Evolutionary conservation across 2,888 invertebrate genomes (phyloP), one percentile per base, ranked within the genome.

Genomic region (Eupithecia pulchellata): DNA sequence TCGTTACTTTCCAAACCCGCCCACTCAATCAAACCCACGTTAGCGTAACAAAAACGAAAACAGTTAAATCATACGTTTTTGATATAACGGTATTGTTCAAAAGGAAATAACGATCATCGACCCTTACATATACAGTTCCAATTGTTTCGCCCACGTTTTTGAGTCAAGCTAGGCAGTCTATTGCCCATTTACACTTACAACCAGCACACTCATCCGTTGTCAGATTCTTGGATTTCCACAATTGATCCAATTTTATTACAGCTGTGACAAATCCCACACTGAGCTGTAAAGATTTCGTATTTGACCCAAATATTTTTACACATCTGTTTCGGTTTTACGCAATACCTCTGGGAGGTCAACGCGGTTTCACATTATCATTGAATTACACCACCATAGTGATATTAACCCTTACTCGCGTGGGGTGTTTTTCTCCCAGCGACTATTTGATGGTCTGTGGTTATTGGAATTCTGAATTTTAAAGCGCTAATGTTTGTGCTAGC

Each of bases 41-140:
- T 60, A 25, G 27, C 30, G 47, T 30, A 20, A 39, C 47, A 52
- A 52, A n/a, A 34, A 64, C 25, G 42, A 42, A 32, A 30, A 47
- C 47, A 30, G 47, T 52, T 64, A 52, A 64, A 29, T 13, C 60
- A 29, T 25, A 47, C 17, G 32, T 60, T 52, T 69, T 65, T 57
- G 65, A 61, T 66, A 66, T 70, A 36, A 68, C 55, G 64, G 47
- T 64, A 68, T 68, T 74, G 72, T 74, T 71, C 55, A 75, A 69
- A 69, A 68, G 73, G 71, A 68, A 72, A 70, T 72, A 72, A 64
- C 39, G 73, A 73, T 57, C 65, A 68, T 55, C 65, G 66, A 47
- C 58, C 58, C 62, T 64, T 67, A 62, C 34, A 6, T 11, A 52
- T 27, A 65, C 34, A 69, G 68, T 47, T 70, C 67, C 63, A 69